Base-by-base conservation (phyloP, 2,113 vertebrate genomes). In the Corythornis vintsioides region DNA sequence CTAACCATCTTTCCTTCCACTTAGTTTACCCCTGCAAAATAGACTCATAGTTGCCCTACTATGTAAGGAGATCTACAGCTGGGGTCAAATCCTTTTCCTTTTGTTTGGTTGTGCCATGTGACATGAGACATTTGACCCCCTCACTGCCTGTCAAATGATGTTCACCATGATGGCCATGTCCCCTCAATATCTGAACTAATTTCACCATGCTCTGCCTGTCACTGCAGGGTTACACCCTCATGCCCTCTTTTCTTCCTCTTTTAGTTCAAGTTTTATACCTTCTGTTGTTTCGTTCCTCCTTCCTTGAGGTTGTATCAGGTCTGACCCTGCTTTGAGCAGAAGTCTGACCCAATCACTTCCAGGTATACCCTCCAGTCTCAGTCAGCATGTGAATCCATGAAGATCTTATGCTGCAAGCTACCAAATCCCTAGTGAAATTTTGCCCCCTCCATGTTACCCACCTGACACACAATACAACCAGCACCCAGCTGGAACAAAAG, bases 101-200 rank as follows among this genome's bases (percentile, higher is more conserved):
- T 26, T 38, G 80, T 33, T 56, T 63, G 6, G 0, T 42, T 90
- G 77, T 71, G 38, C 47, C 60, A 22, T 33, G 15, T 3, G 13
- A 15, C 47, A 60, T 0, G 60, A 56, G 28, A 10, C 13, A 15
- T 71, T 73, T 80, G 69, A 66, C 28, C 43, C 38, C 47, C 42
- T 38, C 76, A 2, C 0, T 22, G 43, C 22, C 69, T 4, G 1
- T 69, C 40, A 24, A 50, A 10, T 40, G 5, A 13, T 8, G 3
- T 29, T 55, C 3, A 7, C 33, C 0, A 0, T 31, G 33, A 15
- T 21, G 52, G 11, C 18, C 25, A 4, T 2, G 8, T 16, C 52
- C 57, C 38, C 71, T 19, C 21, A 25, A 2, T 12, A 59, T 1
- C 15, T 24, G 29, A 43, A 48, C 26, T 40, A 43, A 7, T 25